A percentile compares a stretch with the other conserved stretches of the same genome.
Evolutionary conservation across 92 coral and sea anemone genomes (phyloP).

Genomic region (Zoanthus sociatus): DNA sequence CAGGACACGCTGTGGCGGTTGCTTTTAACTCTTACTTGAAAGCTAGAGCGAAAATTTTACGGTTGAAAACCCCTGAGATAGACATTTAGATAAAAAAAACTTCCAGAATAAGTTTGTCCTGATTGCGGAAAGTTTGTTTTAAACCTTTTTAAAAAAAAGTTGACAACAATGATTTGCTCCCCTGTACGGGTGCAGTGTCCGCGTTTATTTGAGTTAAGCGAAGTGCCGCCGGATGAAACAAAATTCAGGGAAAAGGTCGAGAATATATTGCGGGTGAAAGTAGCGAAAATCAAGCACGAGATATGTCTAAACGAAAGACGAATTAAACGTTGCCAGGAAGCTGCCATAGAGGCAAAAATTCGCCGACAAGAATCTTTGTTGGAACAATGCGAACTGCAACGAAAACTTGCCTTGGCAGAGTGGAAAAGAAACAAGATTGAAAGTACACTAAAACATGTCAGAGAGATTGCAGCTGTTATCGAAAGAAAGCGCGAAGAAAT

Average conservation of each 20-base stretch:
- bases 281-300: conserved; percentile 28
- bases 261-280: conserved; percentile 12
- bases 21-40: no score
- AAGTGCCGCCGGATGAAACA: not conserved
- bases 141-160: no score
- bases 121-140: no score
- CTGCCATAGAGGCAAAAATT: conserved; percentile 27
- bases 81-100: no score
- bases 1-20: no score
- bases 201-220: not conserved
- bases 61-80: no score
- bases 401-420: conserved; percentile 34
- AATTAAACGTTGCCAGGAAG: conserved; percentile 9
- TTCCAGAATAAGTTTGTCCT: no score
- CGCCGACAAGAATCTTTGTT: conserved; percentile 27
- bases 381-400: conserved; percentile 9
- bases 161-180: conserved; percentile 13
- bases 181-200: conserved; percentile 9
- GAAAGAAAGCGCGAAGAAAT: conserved; percentile 38
- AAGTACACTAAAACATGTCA: conserved; percentile 13
- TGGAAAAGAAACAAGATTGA: conserved; percentile 25
- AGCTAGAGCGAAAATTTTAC: no score
- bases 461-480: conserved; percentile 23
- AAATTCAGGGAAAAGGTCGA: conserved; percentile 12
- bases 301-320: conserved; percentile 13